phyloP scores from a whole-genome alignment of 2,888 invertebrate species.

The Drosophila setosimentum region DNA sequence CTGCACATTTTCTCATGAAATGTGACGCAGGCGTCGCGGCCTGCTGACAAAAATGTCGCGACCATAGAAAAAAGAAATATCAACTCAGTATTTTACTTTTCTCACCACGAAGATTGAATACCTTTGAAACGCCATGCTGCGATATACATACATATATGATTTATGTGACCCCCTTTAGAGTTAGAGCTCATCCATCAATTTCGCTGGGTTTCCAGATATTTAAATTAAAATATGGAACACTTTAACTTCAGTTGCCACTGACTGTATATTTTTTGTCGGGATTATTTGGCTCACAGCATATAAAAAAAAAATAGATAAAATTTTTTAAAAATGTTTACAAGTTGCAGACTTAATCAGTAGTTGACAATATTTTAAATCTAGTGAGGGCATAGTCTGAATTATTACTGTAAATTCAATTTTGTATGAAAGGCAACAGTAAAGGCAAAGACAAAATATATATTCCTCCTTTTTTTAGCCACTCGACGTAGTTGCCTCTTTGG shows the following conservation, averaged over 20 bases:
- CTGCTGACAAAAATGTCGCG: conserved; percentile 74
- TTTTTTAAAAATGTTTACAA: not conserved
- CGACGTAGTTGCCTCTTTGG: conserved; percentile 42
- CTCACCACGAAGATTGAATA: conserved; percentile 38
- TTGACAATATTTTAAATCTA: conserved; percentile 3
- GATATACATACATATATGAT: conserved; percentile 19
- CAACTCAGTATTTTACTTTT: conserved; percentile 2
- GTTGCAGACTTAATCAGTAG: not conserved
- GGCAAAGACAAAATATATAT: conserved; percentile 24
- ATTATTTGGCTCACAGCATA: not conserved
- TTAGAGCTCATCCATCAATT: conserved; percentile 16
- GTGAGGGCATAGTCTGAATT: conserved; percentile 41
- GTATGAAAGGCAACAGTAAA: conserved; percentile 41
- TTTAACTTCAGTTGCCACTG: not conserved
- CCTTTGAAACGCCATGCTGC: conserved; percentile 12
- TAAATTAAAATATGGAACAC: not conserved
- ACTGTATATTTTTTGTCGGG: not conserved
- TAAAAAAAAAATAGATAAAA: not conserved
- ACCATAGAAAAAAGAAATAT: conserved; percentile 36
- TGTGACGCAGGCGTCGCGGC: conserved; percentile 58
- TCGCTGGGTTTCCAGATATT: not conserved
- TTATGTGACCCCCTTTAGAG: conserved; percentile 5
- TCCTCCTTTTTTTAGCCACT: conserved; percentile 44
- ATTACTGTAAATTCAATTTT: conserved; percentile 64
- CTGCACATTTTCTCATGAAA: conserved; percentile 67